Evolutionary conservation across 2,888 invertebrate species (phyloP).

Genomic region (Oscheius myriophilus): DNA sequence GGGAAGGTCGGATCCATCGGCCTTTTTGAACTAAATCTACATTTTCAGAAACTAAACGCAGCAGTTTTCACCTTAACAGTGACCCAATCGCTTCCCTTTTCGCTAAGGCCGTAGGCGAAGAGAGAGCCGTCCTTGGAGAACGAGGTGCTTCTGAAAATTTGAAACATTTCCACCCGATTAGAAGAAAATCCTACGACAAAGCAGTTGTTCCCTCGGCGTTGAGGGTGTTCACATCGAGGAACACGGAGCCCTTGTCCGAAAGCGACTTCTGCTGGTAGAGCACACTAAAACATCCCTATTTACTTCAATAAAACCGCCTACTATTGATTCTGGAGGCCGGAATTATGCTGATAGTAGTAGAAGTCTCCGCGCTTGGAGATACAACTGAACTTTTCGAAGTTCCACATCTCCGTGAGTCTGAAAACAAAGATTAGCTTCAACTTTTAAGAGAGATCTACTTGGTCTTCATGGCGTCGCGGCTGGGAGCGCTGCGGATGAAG

Average conservation of each 20-base stretch:
- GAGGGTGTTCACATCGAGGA: constrained; percentile 92
- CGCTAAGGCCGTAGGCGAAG: constrained; percentile 89
- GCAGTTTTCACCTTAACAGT: constrained; percentile 27
- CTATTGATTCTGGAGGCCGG: constrained; percentile 96
- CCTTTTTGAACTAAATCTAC: constrained; percentile 59
- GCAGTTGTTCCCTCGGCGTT: constrained; percentile 91
- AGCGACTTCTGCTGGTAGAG: constrained; percentile 86
- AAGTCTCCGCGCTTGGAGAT: constrained; percentile 84
- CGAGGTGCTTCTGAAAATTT: constrained; percentile 59
- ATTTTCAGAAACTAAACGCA: neutral
- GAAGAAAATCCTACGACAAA: constrained; percentile 73
- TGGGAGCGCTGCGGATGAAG: constrained; percentile 82
- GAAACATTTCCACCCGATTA: neutral
- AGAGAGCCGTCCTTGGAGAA: constrained; percentile 90
- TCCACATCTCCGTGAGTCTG: constrained; percentile 87
- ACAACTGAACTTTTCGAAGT: constrained; percentile 93
- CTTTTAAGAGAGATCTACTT: constrained; percentile 70
- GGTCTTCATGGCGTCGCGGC: constrained; percentile 80
- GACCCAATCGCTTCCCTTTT: constrained; percentile 74
- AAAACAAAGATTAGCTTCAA: neutral
- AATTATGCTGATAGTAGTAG: constrained; percentile 92
- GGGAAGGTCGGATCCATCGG: constrained; percentile 82
- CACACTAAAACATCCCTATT: constrained; percentile 77
- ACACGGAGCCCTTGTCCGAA: constrained; percentile 80
- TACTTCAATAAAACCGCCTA: constrained; percentile 69